These are phyloP conservation scores for Acinonyx jubatus DNA, from an alignment of 2,113 vertebrate species.

Conservation along the genomic window DNA sequence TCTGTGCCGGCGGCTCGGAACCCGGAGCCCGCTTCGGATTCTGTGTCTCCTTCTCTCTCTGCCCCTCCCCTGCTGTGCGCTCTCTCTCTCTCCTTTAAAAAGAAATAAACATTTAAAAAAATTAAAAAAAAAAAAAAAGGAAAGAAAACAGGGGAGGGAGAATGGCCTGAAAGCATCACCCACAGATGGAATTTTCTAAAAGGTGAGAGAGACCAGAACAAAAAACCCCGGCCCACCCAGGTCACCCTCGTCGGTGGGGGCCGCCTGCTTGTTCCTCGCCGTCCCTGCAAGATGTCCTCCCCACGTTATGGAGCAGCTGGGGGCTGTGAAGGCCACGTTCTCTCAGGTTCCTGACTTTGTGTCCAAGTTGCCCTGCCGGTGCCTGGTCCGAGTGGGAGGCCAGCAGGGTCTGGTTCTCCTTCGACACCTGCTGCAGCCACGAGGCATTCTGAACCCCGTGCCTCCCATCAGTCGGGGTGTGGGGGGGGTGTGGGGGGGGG, in stretches of 20 bases:
- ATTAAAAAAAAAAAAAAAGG: too few relatives aligned
- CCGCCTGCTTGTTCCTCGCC: fast-evolving
- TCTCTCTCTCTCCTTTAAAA: too few relatives aligned
- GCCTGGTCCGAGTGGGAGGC: not conserved
- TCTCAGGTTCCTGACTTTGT: not conserved
- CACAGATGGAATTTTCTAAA: not conserved
- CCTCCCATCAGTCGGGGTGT: fast-evolving
- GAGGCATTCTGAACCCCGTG: not conserved
- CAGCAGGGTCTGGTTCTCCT: not conserved
- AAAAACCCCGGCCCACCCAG: not conserved
- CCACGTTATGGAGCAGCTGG: fast-evolving
- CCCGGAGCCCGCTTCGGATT: too few relatives aligned
- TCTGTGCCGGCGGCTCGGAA: too few relatives aligned
- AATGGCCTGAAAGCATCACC: not conserved
- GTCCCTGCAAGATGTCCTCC: fast-evolving
- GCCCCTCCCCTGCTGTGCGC: too few relatives aligned
- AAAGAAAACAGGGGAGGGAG: not conserved
- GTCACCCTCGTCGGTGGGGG: too few relatives aligned
- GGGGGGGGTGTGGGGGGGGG: too few relatives aligned
- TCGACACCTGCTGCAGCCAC: too few relatives aligned
- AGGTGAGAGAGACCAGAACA: not conserved
- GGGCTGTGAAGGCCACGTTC: fast-evolving
- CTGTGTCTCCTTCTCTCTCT: too few relatives aligned
- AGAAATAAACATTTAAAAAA: too few relatives aligned
- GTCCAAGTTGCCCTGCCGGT: not conserved